Evolutionary conservation across 64 coral and sea anemone species (phyloP).

Genomic region (Trachythela sp.): DNA sequence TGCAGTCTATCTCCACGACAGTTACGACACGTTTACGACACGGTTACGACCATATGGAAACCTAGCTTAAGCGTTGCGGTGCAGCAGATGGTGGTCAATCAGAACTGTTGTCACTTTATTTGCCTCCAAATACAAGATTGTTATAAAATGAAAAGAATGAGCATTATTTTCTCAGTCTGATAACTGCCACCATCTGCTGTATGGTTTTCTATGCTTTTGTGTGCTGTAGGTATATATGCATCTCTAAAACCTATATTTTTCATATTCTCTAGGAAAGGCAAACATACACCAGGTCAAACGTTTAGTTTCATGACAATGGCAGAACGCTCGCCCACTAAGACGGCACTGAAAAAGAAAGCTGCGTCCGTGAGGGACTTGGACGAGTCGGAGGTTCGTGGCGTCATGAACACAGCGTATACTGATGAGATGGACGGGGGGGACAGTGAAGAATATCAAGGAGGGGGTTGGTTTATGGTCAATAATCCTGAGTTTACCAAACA

Average conservation of each 20-base stretch:
- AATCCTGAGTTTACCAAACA: background rate
- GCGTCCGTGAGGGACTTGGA: background rate
- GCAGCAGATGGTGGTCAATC: too few species aligned
- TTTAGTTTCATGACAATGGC: conserved; percentile 9
- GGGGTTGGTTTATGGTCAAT: background rate
- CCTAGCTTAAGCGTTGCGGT: too few species aligned
- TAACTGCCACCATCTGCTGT: too few species aligned
- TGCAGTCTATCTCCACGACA: too few species aligned
- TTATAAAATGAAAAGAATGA: too few species aligned
- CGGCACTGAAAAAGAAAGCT: background rate
- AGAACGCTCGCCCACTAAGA: background rate
- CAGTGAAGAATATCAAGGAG: background rate
- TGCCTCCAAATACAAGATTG: too few species aligned
- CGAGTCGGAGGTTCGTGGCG: background rate
- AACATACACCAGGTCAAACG: background rate
- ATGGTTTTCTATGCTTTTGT: background rate
- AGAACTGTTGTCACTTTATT: too few species aligned
- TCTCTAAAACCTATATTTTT: background rate
- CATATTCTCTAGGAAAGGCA: background rate
- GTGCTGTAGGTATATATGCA: background rate
- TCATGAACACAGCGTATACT: background rate
- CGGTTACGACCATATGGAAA: too few species aligned
- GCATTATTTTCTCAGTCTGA: too few species aligned
- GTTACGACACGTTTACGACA: too few species aligned
- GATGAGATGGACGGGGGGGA: background rate